phyloP scores from a whole-genome alignment of 1,140 invertebrate genomes.

The Bombus haemorrhoidalis region DNA sequence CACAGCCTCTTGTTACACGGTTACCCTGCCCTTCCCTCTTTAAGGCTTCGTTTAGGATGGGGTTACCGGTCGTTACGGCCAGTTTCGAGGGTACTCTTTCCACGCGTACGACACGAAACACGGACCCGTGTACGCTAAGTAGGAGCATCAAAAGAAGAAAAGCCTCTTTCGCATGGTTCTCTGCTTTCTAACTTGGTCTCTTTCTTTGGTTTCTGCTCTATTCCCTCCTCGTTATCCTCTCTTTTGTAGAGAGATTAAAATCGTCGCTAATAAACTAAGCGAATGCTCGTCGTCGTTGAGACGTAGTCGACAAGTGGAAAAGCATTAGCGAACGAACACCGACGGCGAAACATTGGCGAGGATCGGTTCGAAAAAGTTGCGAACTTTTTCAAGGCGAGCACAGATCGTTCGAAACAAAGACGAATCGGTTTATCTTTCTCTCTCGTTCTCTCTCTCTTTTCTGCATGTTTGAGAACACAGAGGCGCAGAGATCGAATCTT shows the following conservation, averaged over 20 bases:
- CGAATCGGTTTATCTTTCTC: not conserved
- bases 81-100: slow-evolving; percentile 64
- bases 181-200: not conserved
- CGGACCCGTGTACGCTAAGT: slow-evolving; percentile 25
- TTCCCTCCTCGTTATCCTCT: not conserved
- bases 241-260: not conserved
- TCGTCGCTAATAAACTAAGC: slow-evolving; percentile 19
- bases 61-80: slow-evolving; percentile 75
- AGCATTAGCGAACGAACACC: not conserved
- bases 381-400: not conserved
- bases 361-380: not conserved
- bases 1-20: slow-evolving; percentile 75
- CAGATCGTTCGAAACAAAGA: not conserved
- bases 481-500: not conserved
- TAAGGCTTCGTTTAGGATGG: slow-evolving; percentile 79
- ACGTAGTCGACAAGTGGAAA: not conserved
- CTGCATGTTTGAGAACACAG: no score
- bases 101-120: slow-evolving; percentile 29
- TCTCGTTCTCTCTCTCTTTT: no score
- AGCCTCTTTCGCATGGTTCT: slow-evolving; percentile 28
- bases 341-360: not conserved
- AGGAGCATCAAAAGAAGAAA: slow-evolving; percentile 56
- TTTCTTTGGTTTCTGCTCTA: not conserved
- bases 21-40: slow-evolving; percentile 72
- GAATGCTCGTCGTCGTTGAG: not conserved